Base-by-base conservation (phyloP, 2,888 invertebrate species). In the Dynastes hyllus region DNA sequence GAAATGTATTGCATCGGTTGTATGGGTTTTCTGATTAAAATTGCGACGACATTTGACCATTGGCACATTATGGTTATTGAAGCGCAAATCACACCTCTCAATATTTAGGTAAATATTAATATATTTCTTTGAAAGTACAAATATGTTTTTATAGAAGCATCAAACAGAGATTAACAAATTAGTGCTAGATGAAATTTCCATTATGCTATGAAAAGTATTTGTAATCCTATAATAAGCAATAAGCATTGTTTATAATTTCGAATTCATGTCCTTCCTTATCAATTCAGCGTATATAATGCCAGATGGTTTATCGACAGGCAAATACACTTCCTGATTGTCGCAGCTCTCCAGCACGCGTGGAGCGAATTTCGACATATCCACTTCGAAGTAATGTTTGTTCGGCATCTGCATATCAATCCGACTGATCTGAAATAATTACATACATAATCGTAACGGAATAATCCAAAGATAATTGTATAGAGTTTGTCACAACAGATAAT, bases 351-450 rank as follows among this genome's bases (percentile, higher is more conserved):
- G 91, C 16, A 94, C 90, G 70, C 91, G 90, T 1, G 90, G 90
- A 32, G 94, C 93, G 88, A 95, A 95, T 84, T 93, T 94, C 6
- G 93, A 92, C 84, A 95, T 91, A 86, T 96, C 95, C 63, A 95
- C 92, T 83, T 92, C 92, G 84, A 94, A 92, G 86, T 95, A 95
- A 86, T 96, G 95, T 84, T 94, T 95, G 88, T 96, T 96, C 0
- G 96, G 95, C 93, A 95, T 93, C 80, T 92, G 91, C 93, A 95
- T 94, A 83, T 93, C 92, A 73, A 95, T 93, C 86, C 92, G 92
- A 3, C 90, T 90, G 66, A 95, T 92, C 93, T 95, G 45, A 66
- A 80, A 75, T n/a, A 55, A 55, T 16, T 37, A 76, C 13, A 63
- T 75, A 45, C 32, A 32, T 53, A 32, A 55, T 51, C 8, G n/a